Conservation (phyloP, 2,113 vertebrate genomes). For the Globicephala melas region DNA sequence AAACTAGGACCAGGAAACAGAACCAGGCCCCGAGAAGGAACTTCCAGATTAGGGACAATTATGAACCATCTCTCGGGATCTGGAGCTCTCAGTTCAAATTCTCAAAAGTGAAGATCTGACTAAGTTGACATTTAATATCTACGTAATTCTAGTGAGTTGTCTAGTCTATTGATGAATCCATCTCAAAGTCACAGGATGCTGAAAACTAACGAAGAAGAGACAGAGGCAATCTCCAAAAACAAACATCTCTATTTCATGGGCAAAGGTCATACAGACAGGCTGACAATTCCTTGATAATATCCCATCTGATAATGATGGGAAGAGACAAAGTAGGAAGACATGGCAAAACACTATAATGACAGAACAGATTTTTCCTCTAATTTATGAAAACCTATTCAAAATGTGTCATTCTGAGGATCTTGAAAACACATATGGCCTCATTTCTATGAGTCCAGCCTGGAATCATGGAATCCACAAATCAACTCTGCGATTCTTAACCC, state of each 20-base stretch:
- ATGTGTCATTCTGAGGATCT: background rate
- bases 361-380: background rate
- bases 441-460: background rate
- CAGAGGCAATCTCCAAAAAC: background rate
- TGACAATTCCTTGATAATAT: background rate
- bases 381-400: background rate
- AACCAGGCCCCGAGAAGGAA: background rate
- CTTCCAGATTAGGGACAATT: background rate
- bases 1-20: background rate
- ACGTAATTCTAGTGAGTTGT: background rate
- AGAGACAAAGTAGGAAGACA: background rate
- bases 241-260: background rate
- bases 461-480: constrained; percentile 18
- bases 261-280: background rate
- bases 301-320: background rate
- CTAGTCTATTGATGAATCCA: background rate
- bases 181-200: background rate
- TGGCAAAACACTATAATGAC: background rate
- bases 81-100: background rate
- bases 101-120: constrained; percentile 4
- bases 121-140: background rate
- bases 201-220: background rate
- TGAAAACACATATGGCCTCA: background rate
- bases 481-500: background rate
- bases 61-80: background rate